A percentile compares a stretch with the other conserved stretches of the same genome.
Conservation (phyloP, 2,113 vertebrate species). For the Myrmecophaga tridactyla region DNA sequence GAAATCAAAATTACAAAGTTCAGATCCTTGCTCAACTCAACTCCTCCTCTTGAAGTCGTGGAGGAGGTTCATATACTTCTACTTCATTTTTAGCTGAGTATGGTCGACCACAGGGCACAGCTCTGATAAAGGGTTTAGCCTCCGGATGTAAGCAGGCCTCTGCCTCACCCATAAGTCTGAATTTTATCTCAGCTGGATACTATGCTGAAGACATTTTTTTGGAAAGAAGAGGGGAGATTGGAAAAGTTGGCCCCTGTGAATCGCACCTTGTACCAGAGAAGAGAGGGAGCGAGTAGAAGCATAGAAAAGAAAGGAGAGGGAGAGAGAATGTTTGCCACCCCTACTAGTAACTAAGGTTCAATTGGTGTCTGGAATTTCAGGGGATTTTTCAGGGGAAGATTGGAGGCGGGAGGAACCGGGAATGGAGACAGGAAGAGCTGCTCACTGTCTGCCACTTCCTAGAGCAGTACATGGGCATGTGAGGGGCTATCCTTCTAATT, state of each 20-base stretch:
- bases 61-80: neutral
- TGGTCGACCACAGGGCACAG: neutral
- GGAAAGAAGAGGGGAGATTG: neutral
- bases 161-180: neutral
- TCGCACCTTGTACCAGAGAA: no score
- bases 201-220: no score
- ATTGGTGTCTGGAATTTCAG: neutral
- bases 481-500: neutral
- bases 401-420: neutral
- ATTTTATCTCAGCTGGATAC: neutral
- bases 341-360: neutral
- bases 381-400: no score
- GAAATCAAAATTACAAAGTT: neutral
- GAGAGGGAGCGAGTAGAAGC: neutral
- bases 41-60: neutral
- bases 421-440: neutral
- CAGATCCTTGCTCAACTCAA: neutral
- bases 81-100: neutral
- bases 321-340: neutral
- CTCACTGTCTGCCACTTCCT: neutral
- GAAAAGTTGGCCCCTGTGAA: neutral
- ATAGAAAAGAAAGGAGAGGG: neutral
- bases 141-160: accelerated
- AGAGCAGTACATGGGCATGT: neutral
- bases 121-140: neutral